Conservation (phyloP, 2,888 invertebrate genomes). For the Pandemis cinnamomeana region DNA sequence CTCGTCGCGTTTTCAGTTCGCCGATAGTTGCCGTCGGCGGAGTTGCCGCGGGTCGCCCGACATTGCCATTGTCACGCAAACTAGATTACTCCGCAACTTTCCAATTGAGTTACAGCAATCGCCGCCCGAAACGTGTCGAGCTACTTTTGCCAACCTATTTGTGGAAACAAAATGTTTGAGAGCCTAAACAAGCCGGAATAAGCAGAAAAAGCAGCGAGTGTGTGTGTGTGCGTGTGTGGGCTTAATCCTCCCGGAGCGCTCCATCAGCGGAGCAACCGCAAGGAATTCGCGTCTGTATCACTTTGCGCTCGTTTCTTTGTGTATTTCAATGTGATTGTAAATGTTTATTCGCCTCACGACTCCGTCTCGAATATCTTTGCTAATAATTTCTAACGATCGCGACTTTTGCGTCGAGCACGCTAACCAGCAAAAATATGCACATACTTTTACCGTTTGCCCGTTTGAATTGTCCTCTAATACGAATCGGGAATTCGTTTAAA, state of each 20-base stretch:
- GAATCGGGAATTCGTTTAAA: background rate
- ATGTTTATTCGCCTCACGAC: background rate
- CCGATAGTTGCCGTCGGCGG: conserved; percentile 11
- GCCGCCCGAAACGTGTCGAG: background rate
- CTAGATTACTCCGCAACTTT: conserved; percentile 8
- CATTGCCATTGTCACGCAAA: conserved; percentile 2
- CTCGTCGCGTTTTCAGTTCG: background rate
- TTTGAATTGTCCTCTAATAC: background rate
- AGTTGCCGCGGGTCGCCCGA: background rate
- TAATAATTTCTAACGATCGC: background rate
- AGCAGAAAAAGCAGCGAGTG: background rate
- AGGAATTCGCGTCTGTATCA: background rate
- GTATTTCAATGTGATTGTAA: background rate
- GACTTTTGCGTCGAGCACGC: background rate
- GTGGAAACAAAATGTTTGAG: background rate
- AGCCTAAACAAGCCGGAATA: background rate
- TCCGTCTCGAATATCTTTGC: background rate
- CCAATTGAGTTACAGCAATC: background rate
- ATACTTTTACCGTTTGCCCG: background rate
- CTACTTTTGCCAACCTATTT: background rate
- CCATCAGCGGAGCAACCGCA: background rate
- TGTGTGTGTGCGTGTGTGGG: background rate
- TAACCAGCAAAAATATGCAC: background rate
- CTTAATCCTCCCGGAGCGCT: background rate
- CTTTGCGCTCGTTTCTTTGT: background rate